Evolutionary conservation across 2,888 invertebrate species (phyloP).

Genomic region (Tetropium fuscum): DNA sequence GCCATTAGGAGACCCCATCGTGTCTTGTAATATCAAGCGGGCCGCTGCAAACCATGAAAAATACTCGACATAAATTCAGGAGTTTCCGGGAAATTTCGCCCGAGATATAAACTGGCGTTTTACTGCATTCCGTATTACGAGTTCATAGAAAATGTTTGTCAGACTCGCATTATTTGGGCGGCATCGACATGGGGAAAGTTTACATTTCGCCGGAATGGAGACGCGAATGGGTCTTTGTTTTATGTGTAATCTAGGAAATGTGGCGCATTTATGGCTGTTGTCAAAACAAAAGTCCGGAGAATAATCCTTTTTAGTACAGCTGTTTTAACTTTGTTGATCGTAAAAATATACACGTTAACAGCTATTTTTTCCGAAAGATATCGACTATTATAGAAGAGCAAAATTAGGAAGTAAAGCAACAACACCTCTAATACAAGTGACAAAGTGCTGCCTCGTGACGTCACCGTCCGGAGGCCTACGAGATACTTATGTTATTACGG

Average conservation of each 20-base stretch:
- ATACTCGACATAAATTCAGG: slow-evolving; percentile 60
- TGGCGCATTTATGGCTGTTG: too few relatives aligned
- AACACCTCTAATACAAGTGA: too few relatives aligned
- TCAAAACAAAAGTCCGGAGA: too few relatives aligned
- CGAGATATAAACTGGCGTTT: slow-evolving; percentile 21
- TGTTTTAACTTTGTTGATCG: too few relatives aligned
- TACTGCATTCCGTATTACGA: background rate
- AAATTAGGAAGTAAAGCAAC: too few relatives aligned
- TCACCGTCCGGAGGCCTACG: too few relatives aligned
- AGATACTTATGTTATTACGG: too few relatives aligned
- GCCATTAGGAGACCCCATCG: slow-evolving; percentile 61
- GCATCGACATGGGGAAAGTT: background rate
- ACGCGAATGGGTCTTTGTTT: background rate
- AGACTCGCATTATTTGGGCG: background rate
- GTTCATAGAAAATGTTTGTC: background rate
- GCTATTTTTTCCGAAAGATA: too few relatives aligned
- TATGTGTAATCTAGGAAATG: background rate
- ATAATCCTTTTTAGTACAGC: too few relatives aligned
- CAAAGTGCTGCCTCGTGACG: too few relatives aligned
- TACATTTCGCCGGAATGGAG: background rate
- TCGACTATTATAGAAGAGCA: too few relatives aligned
- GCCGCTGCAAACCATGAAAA: slow-evolving; percentile 60
- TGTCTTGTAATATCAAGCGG: slow-evolving; percentile 59
- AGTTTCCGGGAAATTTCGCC: slow-evolving; percentile 58
- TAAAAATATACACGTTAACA: too few relatives aligned